phyloP scores from a whole-genome alignment of 2,113 vertebrate species.

The Zonotrichia leucophrys region DNA sequence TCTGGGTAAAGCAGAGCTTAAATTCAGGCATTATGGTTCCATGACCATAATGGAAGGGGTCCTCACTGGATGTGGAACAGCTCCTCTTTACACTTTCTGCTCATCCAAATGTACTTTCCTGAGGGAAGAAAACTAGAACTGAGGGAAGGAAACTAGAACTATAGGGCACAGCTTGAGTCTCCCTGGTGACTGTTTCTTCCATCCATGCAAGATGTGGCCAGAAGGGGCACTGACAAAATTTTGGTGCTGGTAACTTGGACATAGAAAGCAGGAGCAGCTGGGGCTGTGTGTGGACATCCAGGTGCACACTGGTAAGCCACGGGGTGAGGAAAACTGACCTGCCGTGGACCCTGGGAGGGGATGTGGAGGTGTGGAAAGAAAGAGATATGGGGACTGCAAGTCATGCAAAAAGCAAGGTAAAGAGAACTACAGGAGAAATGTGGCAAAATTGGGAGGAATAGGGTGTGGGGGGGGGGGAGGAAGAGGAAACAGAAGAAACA shows the following conservation, averaged over 20 bases:
- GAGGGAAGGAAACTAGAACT: neutral
- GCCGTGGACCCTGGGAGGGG: neutral
- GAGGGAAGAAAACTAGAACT: neutral
- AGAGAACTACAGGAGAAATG: neutral
- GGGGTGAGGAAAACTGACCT: neutral
- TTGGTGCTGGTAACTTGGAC: neutral
- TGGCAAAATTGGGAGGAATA: neutral
- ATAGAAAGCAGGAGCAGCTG: neutral
- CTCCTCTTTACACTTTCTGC: neutral
- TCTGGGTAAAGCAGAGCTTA: neutral
- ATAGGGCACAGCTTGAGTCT: neutral
- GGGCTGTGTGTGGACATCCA: neutral
- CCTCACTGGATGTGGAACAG: neutral
- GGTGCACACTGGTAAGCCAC: neutral
- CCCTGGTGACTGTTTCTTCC: neutral
- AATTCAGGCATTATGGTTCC: neutral
- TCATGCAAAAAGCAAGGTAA: neutral
- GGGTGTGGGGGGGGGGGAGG: fast-evolving
- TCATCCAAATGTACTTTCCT: neutral
- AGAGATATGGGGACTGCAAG: neutral
- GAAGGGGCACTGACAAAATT: neutral
- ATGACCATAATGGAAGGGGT: neutral
- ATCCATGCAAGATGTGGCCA: neutral
- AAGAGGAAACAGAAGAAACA: neutral
- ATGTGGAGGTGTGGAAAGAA: neutral